Conservation (phyloP, 30 jellyfish, hydroid and myxozoan species). For the Sanderia malayensis region DNA sequence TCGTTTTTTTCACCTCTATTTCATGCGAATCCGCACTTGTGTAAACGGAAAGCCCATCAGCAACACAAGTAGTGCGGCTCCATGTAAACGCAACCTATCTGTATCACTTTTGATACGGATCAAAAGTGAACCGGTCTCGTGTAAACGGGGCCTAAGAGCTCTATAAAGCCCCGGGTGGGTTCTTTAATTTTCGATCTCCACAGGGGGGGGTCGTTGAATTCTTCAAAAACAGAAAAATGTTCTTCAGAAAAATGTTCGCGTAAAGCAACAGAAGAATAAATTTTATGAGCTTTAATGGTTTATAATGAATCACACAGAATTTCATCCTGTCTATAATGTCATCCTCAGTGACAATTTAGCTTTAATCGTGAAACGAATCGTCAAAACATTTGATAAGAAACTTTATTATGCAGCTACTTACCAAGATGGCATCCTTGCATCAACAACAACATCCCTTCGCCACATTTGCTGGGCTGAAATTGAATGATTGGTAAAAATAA, state of each 20-base stretch:
- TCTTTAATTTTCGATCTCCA: neutral
- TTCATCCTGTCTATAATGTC: neutral
- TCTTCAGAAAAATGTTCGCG: neutral
- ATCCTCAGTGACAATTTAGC: too few relatives aligned
- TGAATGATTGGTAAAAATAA: neutral
- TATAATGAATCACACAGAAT: neutral
- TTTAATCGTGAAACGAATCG: too few relatives aligned
- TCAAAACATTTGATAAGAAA: too few relatives aligned
- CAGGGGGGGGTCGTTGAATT: neutral
- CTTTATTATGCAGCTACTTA: constrained; percentile 1
- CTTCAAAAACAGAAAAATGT: neutral
- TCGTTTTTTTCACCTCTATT: too few relatives aligned
- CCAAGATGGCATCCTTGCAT: constrained; percentile 94
- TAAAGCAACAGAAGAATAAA: neutral
- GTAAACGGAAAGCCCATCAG: too few relatives aligned
- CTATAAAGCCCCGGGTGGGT: neutral
- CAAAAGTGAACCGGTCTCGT: too few relatives aligned
- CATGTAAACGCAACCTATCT: too few relatives aligned
- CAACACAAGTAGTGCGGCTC: too few relatives aligned
- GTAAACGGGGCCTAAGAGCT: too few relatives aligned
- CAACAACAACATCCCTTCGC: constrained; percentile 82
- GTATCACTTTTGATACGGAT: too few relatives aligned
- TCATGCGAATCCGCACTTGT: too few relatives aligned
- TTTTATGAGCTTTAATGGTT: neutral
- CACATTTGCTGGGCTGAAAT: constrained; percentile 81